Evolutionary conservation across 2,888 invertebrate genomes (phyloP).

Genomic region (Xylota segnis): DNA sequence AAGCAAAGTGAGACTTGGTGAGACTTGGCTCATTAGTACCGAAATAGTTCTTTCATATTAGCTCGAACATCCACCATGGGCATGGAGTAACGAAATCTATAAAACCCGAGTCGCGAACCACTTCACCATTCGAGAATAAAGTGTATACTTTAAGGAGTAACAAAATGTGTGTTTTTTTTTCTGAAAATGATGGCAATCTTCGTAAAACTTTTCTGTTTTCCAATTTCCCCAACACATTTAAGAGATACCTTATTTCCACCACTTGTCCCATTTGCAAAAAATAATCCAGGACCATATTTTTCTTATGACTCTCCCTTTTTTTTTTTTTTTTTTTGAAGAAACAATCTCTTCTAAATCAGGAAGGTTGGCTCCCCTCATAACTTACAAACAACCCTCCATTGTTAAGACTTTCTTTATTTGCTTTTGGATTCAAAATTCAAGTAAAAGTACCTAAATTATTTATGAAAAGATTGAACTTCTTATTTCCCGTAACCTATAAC

Average conservation of each 20-base stretch:
- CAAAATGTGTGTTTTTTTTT: no score
- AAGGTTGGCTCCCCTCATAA: background rate
- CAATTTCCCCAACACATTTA: background rate
- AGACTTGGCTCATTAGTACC: no score
- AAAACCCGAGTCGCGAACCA: no score
- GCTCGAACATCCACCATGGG: no score
- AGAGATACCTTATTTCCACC: slow-evolving; percentile 4
- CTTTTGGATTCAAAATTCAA: slow-evolving; percentile 12
- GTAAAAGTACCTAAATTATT: slow-evolving; percentile 42
- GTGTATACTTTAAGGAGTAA: no score
- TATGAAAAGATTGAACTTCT: slow-evolving; percentile 45
- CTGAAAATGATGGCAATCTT: no score
- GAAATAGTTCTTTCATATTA: no score
- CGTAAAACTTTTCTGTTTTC: no score
- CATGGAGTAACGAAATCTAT: no score
- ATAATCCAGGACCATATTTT: background rate
- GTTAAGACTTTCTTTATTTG: slow-evolving; percentile 17
- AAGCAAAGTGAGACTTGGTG: no score
- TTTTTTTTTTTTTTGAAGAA: background rate
- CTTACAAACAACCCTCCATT: slow-evolving; percentile 12
- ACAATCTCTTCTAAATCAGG: slow-evolving; percentile 1
- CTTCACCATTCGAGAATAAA: no score
- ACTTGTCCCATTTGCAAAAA: background rate
- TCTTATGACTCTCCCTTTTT: background rate
- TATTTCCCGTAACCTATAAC: slow-evolving; percentile 21